phyloP scores from a whole-genome alignment of 2,113 vertebrate species.

The Fukomys damarensis region DNA sequence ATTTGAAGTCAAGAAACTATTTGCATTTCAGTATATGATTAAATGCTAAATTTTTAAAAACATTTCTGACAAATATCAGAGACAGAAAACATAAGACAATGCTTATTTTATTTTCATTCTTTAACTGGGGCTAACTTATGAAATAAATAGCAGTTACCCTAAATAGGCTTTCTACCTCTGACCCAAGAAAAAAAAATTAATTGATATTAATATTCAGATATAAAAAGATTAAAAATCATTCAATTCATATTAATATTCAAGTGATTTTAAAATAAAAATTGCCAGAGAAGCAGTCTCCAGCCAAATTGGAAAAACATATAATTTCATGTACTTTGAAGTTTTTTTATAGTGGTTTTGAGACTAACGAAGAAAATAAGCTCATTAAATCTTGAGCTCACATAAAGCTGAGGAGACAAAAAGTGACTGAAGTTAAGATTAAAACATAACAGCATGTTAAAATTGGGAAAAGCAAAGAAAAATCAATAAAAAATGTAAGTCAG shows the following conservation, averaged over 20 bases:
- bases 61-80: not conserved
- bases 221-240: not conserved
- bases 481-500: not conserved
- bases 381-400: not conserved
- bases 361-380: constrained; percentile 21
- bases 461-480: not conserved
- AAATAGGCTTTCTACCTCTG: not conserved
- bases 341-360: constrained; percentile 19
- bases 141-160: not conserved
- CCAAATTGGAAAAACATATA: not conserved
- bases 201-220: not conserved
- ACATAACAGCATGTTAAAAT: not conserved
- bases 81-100: not conserved
- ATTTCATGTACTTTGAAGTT: not conserved
- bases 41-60: not conserved
- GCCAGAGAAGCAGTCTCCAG: not conserved
- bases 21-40: not conserved
- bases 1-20: not conserved
- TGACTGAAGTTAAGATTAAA: not conserved
- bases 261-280: not conserved
- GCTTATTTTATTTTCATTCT: not conserved
- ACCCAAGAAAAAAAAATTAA: not conserved
- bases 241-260: constrained; percentile 13
- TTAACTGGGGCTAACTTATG: not conserved
- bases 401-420: not conserved